Base-by-base conservation (phyloP, 30 jellyfish, hydroid and myxozoan species). In the Turritopsis dohrnii region DNA sequence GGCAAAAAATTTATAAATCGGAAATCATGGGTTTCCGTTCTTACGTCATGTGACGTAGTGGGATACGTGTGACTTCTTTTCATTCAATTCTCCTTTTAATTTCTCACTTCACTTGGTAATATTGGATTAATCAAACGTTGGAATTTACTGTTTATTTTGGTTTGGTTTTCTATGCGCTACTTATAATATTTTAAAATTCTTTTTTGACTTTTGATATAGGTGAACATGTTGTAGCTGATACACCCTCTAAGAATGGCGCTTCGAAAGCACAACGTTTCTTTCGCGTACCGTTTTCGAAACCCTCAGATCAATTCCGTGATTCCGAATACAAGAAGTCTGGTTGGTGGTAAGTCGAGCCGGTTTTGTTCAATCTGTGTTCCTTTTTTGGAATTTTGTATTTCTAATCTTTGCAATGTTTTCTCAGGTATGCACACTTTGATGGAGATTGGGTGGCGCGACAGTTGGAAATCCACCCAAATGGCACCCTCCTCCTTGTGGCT, bases 391-490 rank as follows among this genome's bases (percentile, higher is more conserved):
- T n/a, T n/a, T n/a, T n/a, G n/a, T n/a, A n/a, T 41, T 41, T 41
- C 60, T 3, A 41, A 1, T 1, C 16, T 69, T 23, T 69, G 28
- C 5, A 1, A 22, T 73, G 17, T 26, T 75, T 21, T 21, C 52
- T 81, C 74, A 94, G 99, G 99, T 94, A 94, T 74, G 99, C 99
- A 16, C 99, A 94, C 72, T 94, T 94, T 81, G 99, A 94, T 84
- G 99, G 99, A 13, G 96, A 94, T 52, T 94, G 96, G 96, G 91
- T 94, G 23, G 99, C 99, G n/a, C 91, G 99, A 80, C 99, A 94
- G 75, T 89, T 94, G 52, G 99, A 94, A 85, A 86, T 88, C 16
- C 99, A 94, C 80, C 94, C 96, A 25, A 94, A 94, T 80, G 99
- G 99, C 24, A 89, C 80, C 8, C 90, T 94, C 79, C 92, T 88